Evolutionary conservation across 2,797 vertebrate species (phyloP).

Genomic region (Dicrostonyx torquatus): DNA sequence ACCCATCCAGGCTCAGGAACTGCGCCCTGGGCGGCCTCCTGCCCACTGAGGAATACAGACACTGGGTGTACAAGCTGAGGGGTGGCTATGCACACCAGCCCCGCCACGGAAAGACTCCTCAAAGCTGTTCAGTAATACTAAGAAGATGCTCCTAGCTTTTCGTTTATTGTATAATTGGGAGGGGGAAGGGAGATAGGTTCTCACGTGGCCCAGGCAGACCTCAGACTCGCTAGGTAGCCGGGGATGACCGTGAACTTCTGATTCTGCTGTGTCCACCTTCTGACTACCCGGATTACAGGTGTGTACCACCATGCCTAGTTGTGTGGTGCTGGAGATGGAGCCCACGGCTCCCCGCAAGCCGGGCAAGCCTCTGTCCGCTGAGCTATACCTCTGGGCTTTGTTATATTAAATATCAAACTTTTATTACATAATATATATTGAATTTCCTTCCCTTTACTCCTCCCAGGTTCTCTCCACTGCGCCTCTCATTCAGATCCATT

Average conservation of each 20-base stretch:
- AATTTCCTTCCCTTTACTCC: background rate
- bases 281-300: background rate
- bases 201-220: background rate
- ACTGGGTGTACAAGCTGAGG: background rate
- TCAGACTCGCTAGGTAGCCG: background rate
- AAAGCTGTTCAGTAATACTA: background rate
- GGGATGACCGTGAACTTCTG: background rate
- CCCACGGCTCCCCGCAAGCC: background rate
- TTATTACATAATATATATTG: background rate
- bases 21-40: rapidly evolving
- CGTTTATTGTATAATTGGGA: background rate
- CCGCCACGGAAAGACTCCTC: background rate
- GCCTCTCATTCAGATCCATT: background rate
- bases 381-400: background rate
- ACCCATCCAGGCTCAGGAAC: too few relatives aligned
- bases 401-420: background rate
- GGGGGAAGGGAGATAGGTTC: background rate
- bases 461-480: background rate
- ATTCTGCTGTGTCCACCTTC: background rate
- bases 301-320: too few relatives aligned
- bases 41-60: background rate
- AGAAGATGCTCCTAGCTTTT: background rate
- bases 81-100: rapidly evolving
- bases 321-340: background rate
- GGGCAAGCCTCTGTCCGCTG: background rate